phyloP scores from a whole-genome alignment of 2,888 invertebrate species.

The Melanostoma scalare region DNA sequence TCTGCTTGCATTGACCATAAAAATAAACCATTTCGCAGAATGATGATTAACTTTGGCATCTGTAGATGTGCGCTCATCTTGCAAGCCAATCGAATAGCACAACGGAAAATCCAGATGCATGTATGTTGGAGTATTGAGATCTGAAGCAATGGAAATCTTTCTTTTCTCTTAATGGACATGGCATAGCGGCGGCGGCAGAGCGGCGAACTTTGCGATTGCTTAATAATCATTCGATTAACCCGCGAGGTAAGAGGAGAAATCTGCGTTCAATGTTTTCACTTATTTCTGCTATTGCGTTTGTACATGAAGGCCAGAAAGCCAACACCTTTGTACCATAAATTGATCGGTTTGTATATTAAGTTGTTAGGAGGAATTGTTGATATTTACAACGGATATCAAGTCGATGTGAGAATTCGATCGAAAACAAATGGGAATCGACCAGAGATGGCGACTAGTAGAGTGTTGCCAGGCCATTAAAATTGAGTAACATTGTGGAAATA shows the following conservation, averaged over 20 bases:
- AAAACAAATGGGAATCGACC: slow-evolving; percentile 16
- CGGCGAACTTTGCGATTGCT: slow-evolving; percentile 56
- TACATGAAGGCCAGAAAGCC: slow-evolving; percentile 30
- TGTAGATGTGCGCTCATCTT: slow-evolving; percentile 9
- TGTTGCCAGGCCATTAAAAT: no score
- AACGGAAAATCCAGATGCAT: slow-evolving; percentile 37
- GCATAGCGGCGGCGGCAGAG: slow-evolving; percentile 1
- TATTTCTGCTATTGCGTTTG: slow-evolving; percentile 29
- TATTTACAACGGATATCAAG: slow-evolving; percentile 53
- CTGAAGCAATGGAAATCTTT: slow-evolving; percentile 60
- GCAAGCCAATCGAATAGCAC: not conserved
- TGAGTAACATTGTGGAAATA: not conserved
- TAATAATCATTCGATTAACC: slow-evolving; percentile 73
- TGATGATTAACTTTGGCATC: slow-evolving; percentile 72
- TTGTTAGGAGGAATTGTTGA: slow-evolving; percentile 64
- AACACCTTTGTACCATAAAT: slow-evolving; percentile 70
- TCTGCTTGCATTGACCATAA: slow-evolving; percentile 67
- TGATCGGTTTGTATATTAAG: slow-evolving; percentile 67
- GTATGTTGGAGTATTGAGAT: not conserved
- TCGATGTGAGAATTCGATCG: slow-evolving; percentile 31
- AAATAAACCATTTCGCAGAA: slow-evolving; percentile 69
- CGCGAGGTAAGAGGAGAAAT: slow-evolving; percentile 45
- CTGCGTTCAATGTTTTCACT: slow-evolving; percentile 57
- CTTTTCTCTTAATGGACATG: slow-evolving; percentile 69
- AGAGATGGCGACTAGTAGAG: not conserved